Percentiles rank a stretch among this genome's conserved stretches.
Conservation (phyloP, 2,797 vertebrate genomes). For the Dendrocincla tyrannina region DNA sequence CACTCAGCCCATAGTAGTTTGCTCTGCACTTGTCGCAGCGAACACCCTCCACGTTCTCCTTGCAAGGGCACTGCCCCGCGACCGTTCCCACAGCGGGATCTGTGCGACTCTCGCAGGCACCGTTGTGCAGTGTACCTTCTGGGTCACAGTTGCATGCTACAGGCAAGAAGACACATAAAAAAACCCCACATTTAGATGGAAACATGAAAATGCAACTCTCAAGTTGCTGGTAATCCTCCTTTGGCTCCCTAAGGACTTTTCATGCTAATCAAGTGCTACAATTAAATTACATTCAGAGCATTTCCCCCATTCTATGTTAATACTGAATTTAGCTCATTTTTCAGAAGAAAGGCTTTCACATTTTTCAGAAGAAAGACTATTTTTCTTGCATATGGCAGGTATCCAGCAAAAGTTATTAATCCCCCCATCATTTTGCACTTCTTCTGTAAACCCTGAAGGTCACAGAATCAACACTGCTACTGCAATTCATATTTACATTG, state of each 20-base stretch:
- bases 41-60: constrained; percentile 84
- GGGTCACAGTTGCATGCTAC: constrained; percentile 85
- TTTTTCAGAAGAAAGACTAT: background rate
- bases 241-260: background rate
- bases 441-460: background rate
- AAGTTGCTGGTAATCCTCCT: background rate
- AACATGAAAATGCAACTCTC: background rate
- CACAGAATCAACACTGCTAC: background rate
- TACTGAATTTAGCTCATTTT: background rate
- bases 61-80: constrained; percentile 81
- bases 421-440: background rate
- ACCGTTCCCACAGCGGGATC: constrained; percentile 44
- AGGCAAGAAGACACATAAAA: background rate
- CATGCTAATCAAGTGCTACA: background rate
- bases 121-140: constrained; percentile 70
- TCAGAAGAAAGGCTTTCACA: background rate
- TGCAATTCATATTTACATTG: background rate
- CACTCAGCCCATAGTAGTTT: constrained; percentile 78
- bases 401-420: background rate
- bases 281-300: background rate
- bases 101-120: constrained; percentile 76
- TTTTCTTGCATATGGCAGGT: background rate
- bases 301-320: background rate
- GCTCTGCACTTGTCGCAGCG: constrained; percentile 83
- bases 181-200: background rate